Evolutionary conservation across 2,797 vertebrate species (phyloP).

Genomic region (Myiothlypis coronata): DNA sequence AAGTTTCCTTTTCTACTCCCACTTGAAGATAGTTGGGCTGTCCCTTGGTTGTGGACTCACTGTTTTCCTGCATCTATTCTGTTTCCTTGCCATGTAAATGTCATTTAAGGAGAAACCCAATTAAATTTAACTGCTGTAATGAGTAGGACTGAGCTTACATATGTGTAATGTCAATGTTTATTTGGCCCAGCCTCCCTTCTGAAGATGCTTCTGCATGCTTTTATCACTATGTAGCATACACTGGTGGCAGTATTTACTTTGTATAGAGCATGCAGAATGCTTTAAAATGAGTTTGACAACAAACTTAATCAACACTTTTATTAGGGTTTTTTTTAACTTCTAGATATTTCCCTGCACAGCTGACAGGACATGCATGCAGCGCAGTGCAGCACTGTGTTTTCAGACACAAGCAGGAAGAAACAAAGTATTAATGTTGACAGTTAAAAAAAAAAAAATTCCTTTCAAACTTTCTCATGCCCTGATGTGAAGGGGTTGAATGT

Average conservation of each 20-base stretch:
- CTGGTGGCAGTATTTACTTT: background rate
- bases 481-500: constrained; percentile 51
- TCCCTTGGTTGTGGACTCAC: background rate
- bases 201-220: background rate
- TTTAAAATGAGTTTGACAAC: background rate
- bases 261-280: background rate
- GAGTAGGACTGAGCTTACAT: background rate
- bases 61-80: background rate
- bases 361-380: background rate
- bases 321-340: background rate
- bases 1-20: background rate
- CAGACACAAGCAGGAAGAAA: constrained; percentile 45
- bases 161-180: background rate
- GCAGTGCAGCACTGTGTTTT: background rate
- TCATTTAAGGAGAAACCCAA: background rate
- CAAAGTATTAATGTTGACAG: constrained; percentile 55
- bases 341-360: background rate
- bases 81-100: background rate
- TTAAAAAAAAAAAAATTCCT: constrained; percentile 11
- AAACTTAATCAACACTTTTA: background rate
- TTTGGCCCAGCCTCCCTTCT: background rate
- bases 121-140: background rate
- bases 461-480: constrained; percentile 62
- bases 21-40: background rate
- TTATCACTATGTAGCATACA: background rate